Evolutionary conservation across 2,888 invertebrate genomes (phyloP), one percentile per base, ranked within the genome.

Genomic region (Atrina japonica): DNA sequence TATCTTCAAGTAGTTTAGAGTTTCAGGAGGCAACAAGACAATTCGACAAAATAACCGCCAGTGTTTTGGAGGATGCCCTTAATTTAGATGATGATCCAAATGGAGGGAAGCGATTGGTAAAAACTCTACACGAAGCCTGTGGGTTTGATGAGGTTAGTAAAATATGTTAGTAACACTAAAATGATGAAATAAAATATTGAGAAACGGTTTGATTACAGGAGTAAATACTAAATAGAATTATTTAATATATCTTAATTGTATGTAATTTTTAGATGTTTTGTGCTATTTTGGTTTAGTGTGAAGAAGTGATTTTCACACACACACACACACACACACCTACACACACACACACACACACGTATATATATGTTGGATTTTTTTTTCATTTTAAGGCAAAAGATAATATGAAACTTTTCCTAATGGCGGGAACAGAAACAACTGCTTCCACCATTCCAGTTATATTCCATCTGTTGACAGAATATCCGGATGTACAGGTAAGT

Each of bases 351-450:
- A n/a, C n/a, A n/a, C n/a, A n/a, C n/a, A n/a, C n/a, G n/a, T n/a
- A n/a, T n/a, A n/a, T n/a, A n/a, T n/a, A n/a, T n/a, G n/a, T n/a
- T n/a, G n/a, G n/a, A n/a, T n/a, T n/a, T n/a, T 2, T 23, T 25
- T 14, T 41, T 27, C 18, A 16, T 45, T 45, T 50, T 18, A 41
- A 82, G 82, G 82, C 82, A n/a, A 71, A 78, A 53, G 80, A 79
- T 61, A 83, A 83, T 66, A 77, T 83, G 79, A 81, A 83, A 55
- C 52, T 83, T 29, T 83, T 83, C 56, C 55, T 83, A 41, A 83
- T 83, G 83, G 83, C 83, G 5, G 83, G 83, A 9, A 80, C 81
- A 0, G 83, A 83, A 61, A 83, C 83, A 0, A 83, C 83, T 5
- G 83, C 83, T 1, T 74, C 83, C n/a, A 77, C 81, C 6, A 74